Evolutionary conservation across 2,888 invertebrate species (phyloP), one percentile per base, ranked within the genome.

Genomic region (Cyrtodaria siliqua): DNA sequence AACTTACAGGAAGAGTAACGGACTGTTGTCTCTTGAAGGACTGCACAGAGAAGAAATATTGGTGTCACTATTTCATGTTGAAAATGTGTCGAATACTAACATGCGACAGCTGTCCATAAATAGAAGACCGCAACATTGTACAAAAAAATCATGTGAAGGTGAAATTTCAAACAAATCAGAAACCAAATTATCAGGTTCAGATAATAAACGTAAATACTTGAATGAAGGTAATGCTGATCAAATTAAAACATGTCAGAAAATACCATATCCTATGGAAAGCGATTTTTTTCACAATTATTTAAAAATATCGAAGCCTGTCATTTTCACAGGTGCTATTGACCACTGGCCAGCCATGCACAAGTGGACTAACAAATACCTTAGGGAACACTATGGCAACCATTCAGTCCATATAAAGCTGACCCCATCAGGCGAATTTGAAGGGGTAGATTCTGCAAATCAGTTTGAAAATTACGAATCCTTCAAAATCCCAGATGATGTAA

Each of bases 351-450:
- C 91, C 23, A 71, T 89, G 24, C 42, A 47, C 23, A 89, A 90
- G 67, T 92, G 92, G 92, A 89, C 89, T 26, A 89, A 87, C 62
- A 72, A 83, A 4, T 91, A 84, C 76, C 79, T 92, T 1, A 60
- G 76, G 18, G 50, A 84, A 20, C 67, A 81, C 29, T 89, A 84
- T 84, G 90, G 90, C 0, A 53, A 87, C 23, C 77, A 61, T 33
- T 62, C 74, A 18, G 88, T 91, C 16, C 91, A 92, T 71, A 86
- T 92, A 6, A 92, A 92, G 77, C 55, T 91, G 23, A 90, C 91
- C 20, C 89, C 91, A 24, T 72, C 79, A 55, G 91, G 90, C 24
- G 87, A 91, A 57, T 91, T 84, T 79, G 92, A 91, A 84, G 92
- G 92, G 6, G 89, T 92, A 16, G 92, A 92, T 78, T 70, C 76